Conservation (phyloP, 2,113 vertebrate species). For the Brachyistius frenatus region DNA sequence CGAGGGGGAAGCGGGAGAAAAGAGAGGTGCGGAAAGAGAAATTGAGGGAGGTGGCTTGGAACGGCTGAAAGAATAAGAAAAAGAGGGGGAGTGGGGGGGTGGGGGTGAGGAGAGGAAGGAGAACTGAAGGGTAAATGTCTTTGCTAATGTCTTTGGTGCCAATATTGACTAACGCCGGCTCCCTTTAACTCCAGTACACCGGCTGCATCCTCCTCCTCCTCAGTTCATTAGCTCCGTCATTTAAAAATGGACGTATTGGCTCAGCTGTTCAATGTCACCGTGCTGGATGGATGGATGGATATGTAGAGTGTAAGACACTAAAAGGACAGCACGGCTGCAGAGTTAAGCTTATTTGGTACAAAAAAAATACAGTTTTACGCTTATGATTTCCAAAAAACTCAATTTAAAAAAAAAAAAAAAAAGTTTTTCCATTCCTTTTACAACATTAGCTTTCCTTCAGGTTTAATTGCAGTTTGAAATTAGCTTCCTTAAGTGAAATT, state of each 20-base stretch:
- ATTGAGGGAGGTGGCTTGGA: slow-evolving; percentile 64
- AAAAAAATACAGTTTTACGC: too few relatives aligned
- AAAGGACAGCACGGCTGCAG: background rate
- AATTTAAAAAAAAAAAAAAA: too few relatives aligned
- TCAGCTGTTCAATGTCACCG: slow-evolving; percentile 42
- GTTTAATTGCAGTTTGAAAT: too few relatives aligned
- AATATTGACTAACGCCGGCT: slow-evolving; percentile 52
- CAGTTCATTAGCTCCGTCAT: slow-evolving; percentile 60
- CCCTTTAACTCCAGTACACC: background rate
- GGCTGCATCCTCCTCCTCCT: slow-evolving; percentile 17
- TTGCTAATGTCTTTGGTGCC: slow-evolving; percentile 54
- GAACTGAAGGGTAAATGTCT: slow-evolving; percentile 68
- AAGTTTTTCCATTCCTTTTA: too few relatives aligned
- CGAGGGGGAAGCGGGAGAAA: slow-evolving; percentile 1
- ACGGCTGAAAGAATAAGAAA: slow-evolving; percentile 33
- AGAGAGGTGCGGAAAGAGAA: slow-evolving; percentile 6
- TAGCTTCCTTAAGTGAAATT: too few relatives aligned
- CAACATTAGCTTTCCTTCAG: too few relatives aligned
- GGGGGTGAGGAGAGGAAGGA: slow-evolving; percentile 24
- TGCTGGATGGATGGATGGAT: slow-evolving; percentile 12
- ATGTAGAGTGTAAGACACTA: background rate
- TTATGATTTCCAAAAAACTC: too few relatives aligned
- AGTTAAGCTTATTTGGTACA: background rate
- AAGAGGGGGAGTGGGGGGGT: background rate
- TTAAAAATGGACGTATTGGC: slow-evolving; percentile 54